Evolutionary conservation across 2,113 vertebrate genomes (phyloP).

Genomic region (Cisticola juncidis): DNA sequence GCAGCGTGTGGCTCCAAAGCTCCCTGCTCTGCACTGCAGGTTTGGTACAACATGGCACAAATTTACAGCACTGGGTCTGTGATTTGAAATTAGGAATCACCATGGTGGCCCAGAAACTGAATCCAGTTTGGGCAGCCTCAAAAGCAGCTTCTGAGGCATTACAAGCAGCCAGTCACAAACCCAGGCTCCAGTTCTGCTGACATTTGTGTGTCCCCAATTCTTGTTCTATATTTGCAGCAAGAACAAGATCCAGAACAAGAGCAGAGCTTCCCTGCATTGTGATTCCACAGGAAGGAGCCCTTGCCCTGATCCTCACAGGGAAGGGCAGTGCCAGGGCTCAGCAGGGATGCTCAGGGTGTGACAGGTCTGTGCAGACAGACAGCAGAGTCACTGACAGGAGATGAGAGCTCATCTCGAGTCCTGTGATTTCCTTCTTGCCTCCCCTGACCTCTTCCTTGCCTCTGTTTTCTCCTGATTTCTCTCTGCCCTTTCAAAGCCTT

Average conservation of each 20-base stretch:
- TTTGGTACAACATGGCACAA: neutral
- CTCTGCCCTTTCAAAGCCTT: neutral
- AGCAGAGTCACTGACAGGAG: neutral
- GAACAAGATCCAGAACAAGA: neutral
- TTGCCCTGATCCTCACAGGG: fast-evolving
- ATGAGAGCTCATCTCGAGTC: neutral
- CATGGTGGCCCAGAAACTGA: neutral
- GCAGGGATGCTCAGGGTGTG: neutral
- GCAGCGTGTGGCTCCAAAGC: neutral
- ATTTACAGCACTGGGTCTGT: neutral
- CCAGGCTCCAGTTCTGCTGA: neutral
- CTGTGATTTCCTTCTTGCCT: neutral
- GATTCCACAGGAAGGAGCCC: neutral
- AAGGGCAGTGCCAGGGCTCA: neutral
- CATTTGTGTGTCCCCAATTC: neutral
- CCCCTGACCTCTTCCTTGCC: neutral
- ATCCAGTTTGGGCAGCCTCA: neutral
- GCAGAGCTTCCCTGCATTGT: neutral
- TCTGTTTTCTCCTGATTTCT: neutral
- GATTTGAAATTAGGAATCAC: neutral
- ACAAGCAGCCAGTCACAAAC: neutral
- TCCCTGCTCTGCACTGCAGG: neutral
- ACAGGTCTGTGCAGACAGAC: neutral
- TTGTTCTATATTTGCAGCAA: neutral
- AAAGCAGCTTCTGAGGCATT: neutral